These are phyloP conservation scores for Drosophila paramelanica DNA, from an alignment of 2,888 invertebrate species.

Conservation along the genomic window DNA sequence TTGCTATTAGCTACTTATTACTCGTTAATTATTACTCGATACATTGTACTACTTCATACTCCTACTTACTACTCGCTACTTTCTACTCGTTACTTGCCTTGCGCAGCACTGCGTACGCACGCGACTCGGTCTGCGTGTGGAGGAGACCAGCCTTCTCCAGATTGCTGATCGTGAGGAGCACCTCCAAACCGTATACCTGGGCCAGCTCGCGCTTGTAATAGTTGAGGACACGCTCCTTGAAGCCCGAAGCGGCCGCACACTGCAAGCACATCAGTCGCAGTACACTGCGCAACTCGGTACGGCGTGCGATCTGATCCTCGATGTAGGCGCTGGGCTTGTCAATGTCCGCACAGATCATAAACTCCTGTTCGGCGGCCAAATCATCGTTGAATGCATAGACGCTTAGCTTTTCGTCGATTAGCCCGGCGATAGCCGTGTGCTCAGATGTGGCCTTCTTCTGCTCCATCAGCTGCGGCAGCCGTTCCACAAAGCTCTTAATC, in stretches of 20 bases:
- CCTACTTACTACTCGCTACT: background rate
- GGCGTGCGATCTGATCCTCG: slow-evolving; percentile 95
- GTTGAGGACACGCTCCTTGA: slow-evolving; percentile 93
- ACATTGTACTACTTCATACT: no score
- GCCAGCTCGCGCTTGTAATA: slow-evolving; percentile 90
- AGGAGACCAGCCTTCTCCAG: slow-evolving; percentile 94
- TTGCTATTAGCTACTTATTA: background rate
- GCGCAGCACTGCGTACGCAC: slow-evolving; percentile 91
- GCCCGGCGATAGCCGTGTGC: slow-evolving; percentile 97
- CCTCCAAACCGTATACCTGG: slow-evolving; percentile 94
- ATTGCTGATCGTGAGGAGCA: slow-evolving; percentile 92
- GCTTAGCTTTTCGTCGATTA: slow-evolving; percentile 93
- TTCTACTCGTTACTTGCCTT: slow-evolving; percentile 86
- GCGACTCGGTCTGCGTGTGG: slow-evolving; percentile 89
- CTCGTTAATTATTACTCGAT: background rate
- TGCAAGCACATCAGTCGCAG: slow-evolving; percentile 96
- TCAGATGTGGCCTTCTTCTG: slow-evolving; percentile 93
- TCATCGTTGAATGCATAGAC: slow-evolving; percentile 91
- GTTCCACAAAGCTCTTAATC: slow-evolving; percentile 96
- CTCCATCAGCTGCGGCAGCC: slow-evolving; percentile 93
- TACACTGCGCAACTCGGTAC: slow-evolving; percentile 92
- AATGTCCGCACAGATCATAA: slow-evolving; percentile 95
- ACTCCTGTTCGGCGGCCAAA: slow-evolving; percentile 95
- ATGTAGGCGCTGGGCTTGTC: slow-evolving; percentile 95
- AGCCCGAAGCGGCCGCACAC: slow-evolving; percentile 95